These are phyloP conservation scores for Hydrotaea cyrtoneurina DNA, from an alignment of 2,888 invertebrate species.

Conservation along the genomic window DNA sequence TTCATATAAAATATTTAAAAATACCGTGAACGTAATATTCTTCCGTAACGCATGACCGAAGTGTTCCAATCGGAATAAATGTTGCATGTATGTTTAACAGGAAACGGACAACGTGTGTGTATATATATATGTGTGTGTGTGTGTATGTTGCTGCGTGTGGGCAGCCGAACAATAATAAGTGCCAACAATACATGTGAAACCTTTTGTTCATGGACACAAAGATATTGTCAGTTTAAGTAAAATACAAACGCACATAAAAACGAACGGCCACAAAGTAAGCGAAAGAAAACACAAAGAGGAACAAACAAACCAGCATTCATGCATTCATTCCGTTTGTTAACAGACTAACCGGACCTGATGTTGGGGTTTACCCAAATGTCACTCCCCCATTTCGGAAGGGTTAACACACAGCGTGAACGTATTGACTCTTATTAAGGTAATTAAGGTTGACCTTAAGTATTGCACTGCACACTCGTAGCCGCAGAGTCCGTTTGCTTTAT, in stretches of 20 bases:
- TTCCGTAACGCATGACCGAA: constrained; percentile 60
- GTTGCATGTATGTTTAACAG: constrained; percentile 63
- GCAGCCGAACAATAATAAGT: constrained; percentile 58
- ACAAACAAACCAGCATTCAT: constrained; percentile 47
- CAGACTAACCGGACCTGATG: constrained; percentile 8
- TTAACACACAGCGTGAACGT: constrained; percentile 49
- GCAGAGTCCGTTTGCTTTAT: constrained; percentile 20
- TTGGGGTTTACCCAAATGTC: background rate
- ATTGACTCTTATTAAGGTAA: constrained; percentile 59
- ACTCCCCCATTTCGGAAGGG: constrained; percentile 12
- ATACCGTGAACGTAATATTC: constrained; percentile 54
- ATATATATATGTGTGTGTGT: too few species aligned
- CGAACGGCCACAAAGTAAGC: too few species aligned
- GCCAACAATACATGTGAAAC: constrained; percentile 60
- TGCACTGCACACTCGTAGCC: constrained; percentile 29
- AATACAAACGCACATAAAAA: too few species aligned
- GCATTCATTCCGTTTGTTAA: constrained; percentile 15
- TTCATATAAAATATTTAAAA: constrained; percentile 59
- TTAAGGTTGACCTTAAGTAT: constrained; percentile 55
- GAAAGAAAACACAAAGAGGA: constrained; percentile 15
- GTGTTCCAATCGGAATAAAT: constrained; percentile 60
- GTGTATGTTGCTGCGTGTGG: too few species aligned
- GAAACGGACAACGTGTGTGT: constrained; percentile 51
- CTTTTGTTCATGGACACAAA: constrained; percentile 61
- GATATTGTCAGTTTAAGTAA: constrained; percentile 60